These are phyloP conservation scores for Horisme vitalbata DNA, from an alignment of 2,888 invertebrate species.

Conservation along the genomic window DNA sequence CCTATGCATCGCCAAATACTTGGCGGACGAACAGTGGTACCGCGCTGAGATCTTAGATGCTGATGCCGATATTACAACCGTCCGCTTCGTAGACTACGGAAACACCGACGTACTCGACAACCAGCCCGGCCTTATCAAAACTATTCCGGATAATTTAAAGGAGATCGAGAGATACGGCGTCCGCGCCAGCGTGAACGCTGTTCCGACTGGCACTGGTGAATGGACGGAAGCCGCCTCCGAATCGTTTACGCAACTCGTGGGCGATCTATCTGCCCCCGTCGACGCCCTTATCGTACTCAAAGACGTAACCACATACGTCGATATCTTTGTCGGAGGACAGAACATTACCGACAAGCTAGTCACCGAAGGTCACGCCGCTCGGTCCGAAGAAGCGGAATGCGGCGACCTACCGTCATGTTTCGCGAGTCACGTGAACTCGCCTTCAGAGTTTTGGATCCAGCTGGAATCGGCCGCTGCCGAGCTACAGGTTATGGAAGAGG, in stretches of 20 bases:
- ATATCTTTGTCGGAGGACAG: conserved; percentile 83
- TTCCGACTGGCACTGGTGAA: conserved; percentile 84
- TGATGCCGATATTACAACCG: conserved; percentile 88
- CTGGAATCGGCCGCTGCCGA: conserved; percentile 84
- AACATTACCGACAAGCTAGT: conserved; percentile 85
- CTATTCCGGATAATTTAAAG: conserved; percentile 83
- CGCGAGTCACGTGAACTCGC: conserved; percentile 88
- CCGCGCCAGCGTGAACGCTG: conserved; percentile 86
- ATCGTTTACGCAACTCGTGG: conserved; percentile 77
- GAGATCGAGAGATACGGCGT: conserved; percentile 81
- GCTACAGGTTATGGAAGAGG: conserved; percentile 82
- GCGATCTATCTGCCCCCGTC: conserved; percentile 74
- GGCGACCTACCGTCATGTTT: conserved; percentile 85
- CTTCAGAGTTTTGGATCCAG: conserved; percentile 91
- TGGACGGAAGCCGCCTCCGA: conserved; percentile 86
- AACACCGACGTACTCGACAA: conserved; percentile 89
- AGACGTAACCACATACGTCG: conserved; percentile 85
- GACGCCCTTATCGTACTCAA: conserved; percentile 82
- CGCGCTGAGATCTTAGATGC: conserved; percentile 93
- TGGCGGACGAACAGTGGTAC: conserved; percentile 94
- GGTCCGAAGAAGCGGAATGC: conserved; percentile 71
- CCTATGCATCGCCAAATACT: conserved; percentile 90
- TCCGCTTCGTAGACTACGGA: conserved; percentile 90
- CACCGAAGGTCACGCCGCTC: conserved; percentile 81
- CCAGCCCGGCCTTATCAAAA: conserved; percentile 82